Evolutionary conservation across 2,797 vertebrate genomes (phyloP), one percentile per base, ranked within the genome.

Genomic region (Hydrolagus colliei): DNA sequence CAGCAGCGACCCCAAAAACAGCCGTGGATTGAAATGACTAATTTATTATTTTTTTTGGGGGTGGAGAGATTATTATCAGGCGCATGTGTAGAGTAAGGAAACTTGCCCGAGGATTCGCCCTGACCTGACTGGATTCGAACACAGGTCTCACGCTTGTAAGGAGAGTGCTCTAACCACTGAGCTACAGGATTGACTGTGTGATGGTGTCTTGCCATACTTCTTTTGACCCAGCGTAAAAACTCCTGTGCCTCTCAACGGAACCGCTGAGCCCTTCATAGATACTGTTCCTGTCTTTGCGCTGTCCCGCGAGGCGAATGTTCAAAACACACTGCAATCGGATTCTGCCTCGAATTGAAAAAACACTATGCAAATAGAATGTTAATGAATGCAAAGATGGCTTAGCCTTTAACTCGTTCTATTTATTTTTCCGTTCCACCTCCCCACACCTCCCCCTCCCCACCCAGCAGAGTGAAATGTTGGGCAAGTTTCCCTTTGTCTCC

Each of bases 301-400:
- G n/a, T 6, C 61, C 7, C 27, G 27, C 27, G 22, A 22, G 11
- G 27, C 59, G 0, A 79, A 59, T n/a, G 41, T 63, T 79, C 63
- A 63, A 79, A 79, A 61, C 22, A 61, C 22, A 79, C 14, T 11
- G 5, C 27, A 61, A 63, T 79, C 41, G 6, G 61, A 13, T 79
- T 63, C 52, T 62, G 77, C 6, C 22, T 79, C 41, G 22, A 1
- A 3, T 12, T 65, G 6, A 63, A 7, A 27, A 14, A 27, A 27
- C 27, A 27, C 14, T 79, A 79, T 79, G 77, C 27, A 79, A 79
- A 79, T 79, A 16, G 2, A 2, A 79, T 79, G 77, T 62, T 79
- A 65, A 79, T 63, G 9, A 63, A 62, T 63, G 77, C 59, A 62
- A 62, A 63, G 62, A 9, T 8, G 63, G 1, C 61, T 79, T 79